Evolutionary conservation across 2,797 vertebrate species (phyloP).

Genomic region (Anomalospiza imberbis): DNA sequence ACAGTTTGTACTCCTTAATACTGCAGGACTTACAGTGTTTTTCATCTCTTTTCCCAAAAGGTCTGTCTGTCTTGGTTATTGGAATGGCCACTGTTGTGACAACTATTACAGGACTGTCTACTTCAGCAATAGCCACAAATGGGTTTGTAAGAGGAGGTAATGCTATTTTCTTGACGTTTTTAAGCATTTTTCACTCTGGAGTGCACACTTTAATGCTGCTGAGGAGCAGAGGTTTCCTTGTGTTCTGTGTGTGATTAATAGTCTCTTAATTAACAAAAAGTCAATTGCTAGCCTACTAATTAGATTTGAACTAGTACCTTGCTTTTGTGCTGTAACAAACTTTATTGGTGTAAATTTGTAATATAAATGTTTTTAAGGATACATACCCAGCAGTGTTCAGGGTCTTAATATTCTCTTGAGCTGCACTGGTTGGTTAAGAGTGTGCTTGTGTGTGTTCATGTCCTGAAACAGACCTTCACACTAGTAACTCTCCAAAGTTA

Average conservation of each 20-base stretch:
- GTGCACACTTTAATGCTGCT: background rate
- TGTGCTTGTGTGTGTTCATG: background rate
- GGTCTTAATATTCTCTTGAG: background rate
- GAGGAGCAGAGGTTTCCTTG: background rate
- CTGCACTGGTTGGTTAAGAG: background rate
- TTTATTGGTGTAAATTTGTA: background rate
- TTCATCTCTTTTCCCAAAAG: slow-evolving; percentile 63
- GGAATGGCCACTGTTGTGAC: slow-evolving; percentile 94
- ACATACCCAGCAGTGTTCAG: background rate
- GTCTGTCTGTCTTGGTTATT: slow-evolving; percentile 87
- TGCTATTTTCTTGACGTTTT: background rate
- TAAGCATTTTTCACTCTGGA: background rate
- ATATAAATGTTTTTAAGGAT: background rate
- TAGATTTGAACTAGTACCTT: background rate
- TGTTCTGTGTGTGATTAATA: background rate
- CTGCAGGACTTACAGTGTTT: background rate
- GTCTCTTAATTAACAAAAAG: background rate
- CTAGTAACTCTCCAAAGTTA: background rate
- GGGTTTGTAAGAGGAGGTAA: slow-evolving; percentile 99
- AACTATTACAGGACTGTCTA: slow-evolving; percentile 95
- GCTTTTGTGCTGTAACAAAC: background rate
- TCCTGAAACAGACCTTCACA: background rate
- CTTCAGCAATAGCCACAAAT: slow-evolving; percentile 97
- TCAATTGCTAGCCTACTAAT: background rate
- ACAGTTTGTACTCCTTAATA: background rate